These are phyloP conservation scores for Mythimna ferrago DNA, from an alignment of 2,888 invertebrate genomes.

Conservation along the genomic window DNA sequence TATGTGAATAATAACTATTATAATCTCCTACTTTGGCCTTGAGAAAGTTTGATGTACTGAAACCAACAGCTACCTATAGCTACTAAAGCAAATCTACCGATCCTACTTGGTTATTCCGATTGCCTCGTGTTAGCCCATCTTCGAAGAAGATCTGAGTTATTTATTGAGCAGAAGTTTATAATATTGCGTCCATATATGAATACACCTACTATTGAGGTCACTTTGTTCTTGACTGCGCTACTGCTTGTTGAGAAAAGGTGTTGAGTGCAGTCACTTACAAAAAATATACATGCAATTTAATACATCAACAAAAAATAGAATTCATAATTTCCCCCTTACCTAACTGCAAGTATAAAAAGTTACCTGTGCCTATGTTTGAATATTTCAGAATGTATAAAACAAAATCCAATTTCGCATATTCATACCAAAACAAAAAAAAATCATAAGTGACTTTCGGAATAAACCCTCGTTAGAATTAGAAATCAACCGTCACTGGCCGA, in stretches of 20 bases:
- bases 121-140: slow-evolving; percentile 32
- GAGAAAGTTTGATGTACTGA: slow-evolving; percentile 11
- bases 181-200: slow-evolving; percentile 7
- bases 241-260: slow-evolving; percentile 16
- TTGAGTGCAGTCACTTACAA: not conserved
- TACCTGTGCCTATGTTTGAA: slow-evolving; percentile 52
- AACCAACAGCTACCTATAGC: not conserved
- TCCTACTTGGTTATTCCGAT: slow-evolving; percentile 37
- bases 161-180: slow-evolving; percentile 23
- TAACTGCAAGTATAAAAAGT: slow-evolving; percentile 21
- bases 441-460: slow-evolving; percentile 73
- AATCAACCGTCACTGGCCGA: slow-evolving; percentile 86
- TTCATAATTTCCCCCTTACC: slow-evolving; percentile 31
- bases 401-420: slow-evolving; percentile 62
- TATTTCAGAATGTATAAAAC: slow-evolving; percentile 51
- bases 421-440: slow-evolving; percentile 65
- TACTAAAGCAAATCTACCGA: not conserved
- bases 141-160: slow-evolving; percentile 20
- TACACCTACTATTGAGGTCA: slow-evolving; percentile 25
- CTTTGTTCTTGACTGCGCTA: not conserved
- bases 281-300: slow-evolving; percentile 22
- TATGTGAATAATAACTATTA: not conserved
- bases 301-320: slow-evolving; percentile 27
- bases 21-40: no score
- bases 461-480: slow-evolving; percentile 86